Percentiles rank a stretch among this genome's conserved stretches.
These are phyloP conservation scores for Zeugodacus cucurbitae DNA, from an alignment of 1,140 invertebrate species.

Conservation along the genomic window DNA sequence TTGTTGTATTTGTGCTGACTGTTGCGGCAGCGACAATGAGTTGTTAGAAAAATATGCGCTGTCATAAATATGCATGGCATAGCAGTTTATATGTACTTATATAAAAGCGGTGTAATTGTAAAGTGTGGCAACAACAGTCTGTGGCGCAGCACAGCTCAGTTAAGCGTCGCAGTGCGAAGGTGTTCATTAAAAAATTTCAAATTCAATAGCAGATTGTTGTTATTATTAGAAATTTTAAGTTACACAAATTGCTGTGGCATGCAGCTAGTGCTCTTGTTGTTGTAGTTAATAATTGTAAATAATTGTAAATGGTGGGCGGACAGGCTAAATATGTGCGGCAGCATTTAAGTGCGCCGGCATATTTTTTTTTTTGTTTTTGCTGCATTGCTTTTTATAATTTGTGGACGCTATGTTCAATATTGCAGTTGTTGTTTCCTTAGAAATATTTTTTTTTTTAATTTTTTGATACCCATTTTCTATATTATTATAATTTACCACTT, in stretches of 20 bases:
- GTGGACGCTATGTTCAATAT: too few relatives aligned
- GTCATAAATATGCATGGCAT: not conserved
- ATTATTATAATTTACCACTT: too few relatives aligned
- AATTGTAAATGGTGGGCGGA: not conserved
- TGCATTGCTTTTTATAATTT: not conserved
- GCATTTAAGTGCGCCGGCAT: not conserved
- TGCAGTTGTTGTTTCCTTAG: not conserved
- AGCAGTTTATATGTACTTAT: not conserved
- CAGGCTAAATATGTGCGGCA: not conserved
- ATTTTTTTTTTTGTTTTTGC: not conserved
- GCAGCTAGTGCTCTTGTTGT: not conserved
- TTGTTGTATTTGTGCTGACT: not conserved
- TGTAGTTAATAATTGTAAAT: not conserved
- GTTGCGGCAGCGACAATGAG: not conserved
- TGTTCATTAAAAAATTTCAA: conserved; percentile 10
- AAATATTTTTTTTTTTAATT: not conserved
- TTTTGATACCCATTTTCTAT: too few relatives aligned
- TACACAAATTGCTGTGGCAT: conserved; percentile 7
- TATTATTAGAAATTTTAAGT: not conserved
- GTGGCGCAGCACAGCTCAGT: not conserved
- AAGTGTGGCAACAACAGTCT: not conserved
- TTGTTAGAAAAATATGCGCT: not conserved
- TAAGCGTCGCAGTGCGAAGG: not conserved
- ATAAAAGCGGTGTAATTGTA: not conserved
- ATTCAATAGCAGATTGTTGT: not conserved